These are phyloP conservation scores for Tamandua tetradactyla DNA, from an alignment of 2,797 vertebrate genomes.

Conservation along the genomic window DNA sequence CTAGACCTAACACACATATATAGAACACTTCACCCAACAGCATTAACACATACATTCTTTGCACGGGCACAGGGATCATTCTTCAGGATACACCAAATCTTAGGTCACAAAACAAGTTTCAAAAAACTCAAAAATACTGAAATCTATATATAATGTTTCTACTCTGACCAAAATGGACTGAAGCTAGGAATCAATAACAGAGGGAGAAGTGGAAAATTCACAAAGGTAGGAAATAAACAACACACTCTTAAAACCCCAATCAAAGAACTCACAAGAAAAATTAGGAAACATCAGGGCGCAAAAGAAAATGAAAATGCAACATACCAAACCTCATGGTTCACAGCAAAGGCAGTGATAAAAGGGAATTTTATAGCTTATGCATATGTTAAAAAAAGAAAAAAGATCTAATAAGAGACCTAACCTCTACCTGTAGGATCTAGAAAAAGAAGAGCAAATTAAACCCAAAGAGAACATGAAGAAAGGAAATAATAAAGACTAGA, in stretches of 20 bases:
- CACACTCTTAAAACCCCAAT: not conserved
- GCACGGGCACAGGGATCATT: not conserved
- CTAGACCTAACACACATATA: not conserved
- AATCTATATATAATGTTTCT: not conserved
- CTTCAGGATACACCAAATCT: not conserved
- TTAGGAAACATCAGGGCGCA: not conserved
- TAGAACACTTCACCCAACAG: not conserved
- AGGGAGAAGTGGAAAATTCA: not conserved
- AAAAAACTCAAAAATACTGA: conserved; percentile 10
- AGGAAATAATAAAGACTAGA: not conserved
- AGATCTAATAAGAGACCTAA: conserved; percentile 6
- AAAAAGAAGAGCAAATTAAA: not conserved
- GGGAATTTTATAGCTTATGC: not conserved
- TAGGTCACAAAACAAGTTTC: conserved; percentile 30
- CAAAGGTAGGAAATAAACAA: not conserved
- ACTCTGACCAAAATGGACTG: not conserved
- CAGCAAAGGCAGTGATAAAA: not conserved
- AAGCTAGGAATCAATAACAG: conserved; percentile 25
- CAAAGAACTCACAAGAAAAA: not conserved
- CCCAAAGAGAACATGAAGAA: not conserved
- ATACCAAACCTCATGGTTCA: not conserved
- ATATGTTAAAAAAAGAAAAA: not conserved
- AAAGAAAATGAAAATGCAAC: not conserved
- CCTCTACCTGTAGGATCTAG: not conserved
- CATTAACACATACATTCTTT: not conserved